phyloP scores from a whole-genome alignment of 2,888 invertebrate species.

The Willowsia nigromaculata region DNA sequence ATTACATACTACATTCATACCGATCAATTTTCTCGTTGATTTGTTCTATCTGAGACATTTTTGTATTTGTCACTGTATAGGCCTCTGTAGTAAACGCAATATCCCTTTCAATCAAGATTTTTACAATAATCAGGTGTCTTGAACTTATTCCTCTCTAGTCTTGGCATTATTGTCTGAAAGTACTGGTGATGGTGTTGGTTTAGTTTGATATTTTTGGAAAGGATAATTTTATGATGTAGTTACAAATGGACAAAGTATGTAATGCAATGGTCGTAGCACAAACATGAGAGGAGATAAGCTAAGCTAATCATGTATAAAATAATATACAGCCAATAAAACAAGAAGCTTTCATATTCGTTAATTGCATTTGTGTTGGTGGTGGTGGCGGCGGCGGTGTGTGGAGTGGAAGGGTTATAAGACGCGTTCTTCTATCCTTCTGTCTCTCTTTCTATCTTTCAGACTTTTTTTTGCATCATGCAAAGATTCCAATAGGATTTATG shows the following conservation, averaged over 20 bases:
- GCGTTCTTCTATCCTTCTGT: background rate
- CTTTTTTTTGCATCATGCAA: background rate
- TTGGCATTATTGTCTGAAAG: conserved; percentile 36
- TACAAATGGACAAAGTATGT: background rate
- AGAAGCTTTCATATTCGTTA: background rate
- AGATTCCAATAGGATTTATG: background rate
- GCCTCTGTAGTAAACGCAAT: background rate
- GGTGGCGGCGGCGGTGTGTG: conserved; percentile 12
- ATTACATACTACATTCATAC: no score
- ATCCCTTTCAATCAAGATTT: background rate
- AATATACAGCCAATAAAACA: background rate
- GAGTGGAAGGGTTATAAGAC: background rate
- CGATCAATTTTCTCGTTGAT: no score
- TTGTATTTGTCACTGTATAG: no score
- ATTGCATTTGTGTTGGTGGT: conserved; percentile 45
- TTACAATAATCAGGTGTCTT: background rate
- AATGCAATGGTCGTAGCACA: background rate
- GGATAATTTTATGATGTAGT: background rate
- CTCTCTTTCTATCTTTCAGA: background rate
- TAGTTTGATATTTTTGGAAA: background rate
- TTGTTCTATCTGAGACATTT: no score
- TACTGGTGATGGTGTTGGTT: background rate
- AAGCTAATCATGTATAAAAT: conserved; percentile 31
- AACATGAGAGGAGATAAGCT: background rate
- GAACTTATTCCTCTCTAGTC: background rate